Evolutionary conservation across 2,113 vertebrate species (phyloP).

Genomic region (Hippolais icterina): DNA sequence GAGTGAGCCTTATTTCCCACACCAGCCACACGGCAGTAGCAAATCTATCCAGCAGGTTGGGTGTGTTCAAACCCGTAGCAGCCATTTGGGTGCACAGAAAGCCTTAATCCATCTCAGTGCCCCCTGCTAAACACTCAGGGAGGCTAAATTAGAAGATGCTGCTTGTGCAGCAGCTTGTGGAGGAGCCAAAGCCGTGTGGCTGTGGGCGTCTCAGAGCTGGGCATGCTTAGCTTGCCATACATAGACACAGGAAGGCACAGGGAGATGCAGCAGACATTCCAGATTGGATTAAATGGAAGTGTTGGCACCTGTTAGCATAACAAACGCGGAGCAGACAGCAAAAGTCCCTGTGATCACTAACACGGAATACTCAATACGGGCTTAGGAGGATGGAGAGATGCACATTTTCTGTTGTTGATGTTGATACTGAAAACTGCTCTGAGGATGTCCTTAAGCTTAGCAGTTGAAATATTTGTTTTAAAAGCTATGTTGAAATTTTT

Average conservation of each 20-base stretch:
- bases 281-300: conserved; percentile 32
- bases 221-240: background rate
- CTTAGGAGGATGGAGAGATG: background rate
- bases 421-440: background rate
- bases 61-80: background rate
- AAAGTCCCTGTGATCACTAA: background rate
- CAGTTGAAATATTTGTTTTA: background rate
- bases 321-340: background rate
- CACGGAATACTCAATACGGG: background rate
- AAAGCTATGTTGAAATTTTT: background rate
- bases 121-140: background rate
- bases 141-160: background rate
- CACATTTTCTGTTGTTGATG: background rate
- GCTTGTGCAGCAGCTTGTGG: background rate
- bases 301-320: conserved; percentile 26
- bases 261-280: conserved; percentile 9
- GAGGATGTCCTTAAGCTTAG: background rate
- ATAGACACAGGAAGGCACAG: background rate
- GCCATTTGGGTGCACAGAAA: background rate
- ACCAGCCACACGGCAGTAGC: background rate
- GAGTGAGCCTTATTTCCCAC: background rate
- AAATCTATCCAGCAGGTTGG: background rate
- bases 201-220: background rate
- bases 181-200: background rate
- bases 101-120: background rate